Evolutionary conservation across 2,797 vertebrate genomes (phyloP), one percentile per base, ranked within the genome.

Genomic region (Remorina albescens): DNA sequence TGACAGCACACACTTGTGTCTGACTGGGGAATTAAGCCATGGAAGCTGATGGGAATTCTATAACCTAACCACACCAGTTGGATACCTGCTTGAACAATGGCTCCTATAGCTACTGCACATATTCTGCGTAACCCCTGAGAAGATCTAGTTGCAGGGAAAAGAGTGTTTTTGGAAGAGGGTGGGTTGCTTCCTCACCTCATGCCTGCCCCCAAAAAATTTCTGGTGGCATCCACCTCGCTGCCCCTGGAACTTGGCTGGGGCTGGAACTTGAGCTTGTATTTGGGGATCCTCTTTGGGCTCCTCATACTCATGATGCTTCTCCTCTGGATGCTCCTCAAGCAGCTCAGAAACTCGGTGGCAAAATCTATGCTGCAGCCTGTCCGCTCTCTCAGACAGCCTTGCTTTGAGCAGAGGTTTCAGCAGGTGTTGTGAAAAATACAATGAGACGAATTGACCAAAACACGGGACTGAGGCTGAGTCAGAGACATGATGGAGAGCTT

Each of bases 261-360:
- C 76, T 95, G 95, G 93, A 97, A 97, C 89, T 50, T 98, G 69
- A 93, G 95, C 80, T 80, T 98, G 68, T 99, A 98, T 69, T 78
- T 97, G 81, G 95, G 94, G 54, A 91, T 97, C 37, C 81, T 97
- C 0, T 74, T 97, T 2, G 92, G 94, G 60, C 95, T 97, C 6
- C 85, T 97, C 64, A 82, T 95, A 8, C 86, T 97, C 2, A 89
- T 97, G 79, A 82, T 95, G 83, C 94, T 98, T 2, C 93, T 98
- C 42, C 95, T 98, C 67, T 96, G 96, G 94, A 88, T 96, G 91
- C 94, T 98, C 65, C 91, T 97, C 76, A 94, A 93, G 78, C 97
- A 98, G 93, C 95, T 98, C 85, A 94, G 95, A 73, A 95, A 96
- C 92, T 96, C 96, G 0, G 95, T 95, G 83, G 93, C 93, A 1